Evolutionary conservation across 2,797 vertebrate species (phyloP), one percentile per base, ranked within the genome.

Genomic region (Lemur catta): DNA sequence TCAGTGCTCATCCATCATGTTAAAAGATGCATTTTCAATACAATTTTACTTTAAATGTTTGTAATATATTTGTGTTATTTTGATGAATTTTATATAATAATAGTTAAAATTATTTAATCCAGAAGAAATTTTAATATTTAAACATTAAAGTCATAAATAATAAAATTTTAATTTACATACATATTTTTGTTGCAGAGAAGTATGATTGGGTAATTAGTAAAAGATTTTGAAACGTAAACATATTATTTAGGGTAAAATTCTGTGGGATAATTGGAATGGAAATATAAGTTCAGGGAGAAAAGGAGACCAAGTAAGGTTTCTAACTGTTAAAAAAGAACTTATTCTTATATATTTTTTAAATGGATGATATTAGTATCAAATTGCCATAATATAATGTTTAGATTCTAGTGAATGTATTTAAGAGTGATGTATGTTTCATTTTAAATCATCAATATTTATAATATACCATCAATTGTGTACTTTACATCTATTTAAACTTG

Each of bases 51-150:
- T 84, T 33, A 69, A 82, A 50, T 96, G 20, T 75, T 86, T 61
- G 4, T 81, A 35, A 38, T 89, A 38, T 30, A n/a, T 67, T 63
- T 86, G 13, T 87, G 30, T 50, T 92, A 13, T 78, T 89, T 75
- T 94, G 33, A 43, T 90, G 7, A 38, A 28, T 81, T 88, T 88
- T 92, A 10, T 79, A 38, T 50, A 48, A 7, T 59, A 79, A 65
- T 91, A 86, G 3, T 67, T 89, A 41, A n/a, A 81, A 48, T 76
- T 85, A 81, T 28, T 84, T 14, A 69, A 33, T 75, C 7, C 13
- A 78, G 61, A 91, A 67, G 43, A 88, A 67, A 78, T 46, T 65
- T 95, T 89, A 89, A 84, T 38, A 87, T 46, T 75, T 88, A 79
- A 90, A 26, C 33, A 35, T 92, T 84, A 79, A 86, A 20, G 28